These are phyloP conservation scores for Allobates femoralis DNA, from an alignment of 2,797 vertebrate genomes.

Conservation along the genomic window DNA sequence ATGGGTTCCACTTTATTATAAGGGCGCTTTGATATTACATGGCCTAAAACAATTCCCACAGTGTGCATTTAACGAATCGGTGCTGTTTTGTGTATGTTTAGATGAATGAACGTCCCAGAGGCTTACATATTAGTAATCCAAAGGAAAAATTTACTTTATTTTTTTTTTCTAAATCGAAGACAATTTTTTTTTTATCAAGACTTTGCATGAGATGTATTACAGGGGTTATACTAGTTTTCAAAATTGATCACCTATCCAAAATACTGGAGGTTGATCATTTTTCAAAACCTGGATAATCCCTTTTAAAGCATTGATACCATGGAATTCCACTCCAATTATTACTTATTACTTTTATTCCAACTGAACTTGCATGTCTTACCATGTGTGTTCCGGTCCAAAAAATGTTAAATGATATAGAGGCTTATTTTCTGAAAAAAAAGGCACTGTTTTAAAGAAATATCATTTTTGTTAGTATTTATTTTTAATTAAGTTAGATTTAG, in stretches of 20 bases:
- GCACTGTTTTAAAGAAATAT: neutral
- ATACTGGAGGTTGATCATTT: no score
- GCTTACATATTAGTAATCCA: neutral
- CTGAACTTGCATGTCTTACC: neutral
- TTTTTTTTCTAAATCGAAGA: neutral
- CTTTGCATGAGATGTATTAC: no score
- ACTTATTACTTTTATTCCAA: neutral
- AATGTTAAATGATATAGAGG: neutral
- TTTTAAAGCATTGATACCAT: no score
- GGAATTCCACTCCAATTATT: neutral
- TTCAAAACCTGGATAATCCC: no score
- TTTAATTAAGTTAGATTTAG: neutral
- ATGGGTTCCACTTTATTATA: neutral
- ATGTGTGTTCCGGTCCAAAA: neutral
- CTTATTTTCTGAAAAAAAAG: neutral
- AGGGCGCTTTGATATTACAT: slow-evolving; percentile 22
- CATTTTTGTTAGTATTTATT: slow-evolving; percentile 13
- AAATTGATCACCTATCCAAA: no score
- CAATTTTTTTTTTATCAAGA: neutral
- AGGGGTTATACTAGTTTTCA: no score
- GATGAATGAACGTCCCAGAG: neutral
- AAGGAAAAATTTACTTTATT: neutral
- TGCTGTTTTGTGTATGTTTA: slow-evolving; percentile 1
- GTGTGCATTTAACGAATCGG: neutral
- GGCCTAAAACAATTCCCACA: neutral